Evolutionary conservation across 92 coral and sea anemone species (phyloP), one percentile per base, ranked within the genome.

Genomic region (Micromussa lordhowensis): DNA sequence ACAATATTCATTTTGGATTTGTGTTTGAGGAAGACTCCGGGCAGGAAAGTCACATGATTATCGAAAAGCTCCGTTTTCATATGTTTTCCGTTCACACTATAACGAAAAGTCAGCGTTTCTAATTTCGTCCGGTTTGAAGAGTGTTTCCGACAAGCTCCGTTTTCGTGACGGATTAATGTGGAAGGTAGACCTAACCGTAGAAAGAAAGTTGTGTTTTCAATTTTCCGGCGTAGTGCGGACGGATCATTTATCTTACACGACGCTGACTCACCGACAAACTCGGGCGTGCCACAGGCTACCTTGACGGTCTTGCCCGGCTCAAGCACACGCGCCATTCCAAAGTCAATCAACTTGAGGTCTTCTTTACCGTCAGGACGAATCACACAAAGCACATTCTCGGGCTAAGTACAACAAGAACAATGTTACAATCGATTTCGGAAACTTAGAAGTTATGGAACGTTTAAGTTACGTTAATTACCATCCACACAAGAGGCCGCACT

Each of bases 281-380:
- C 99, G 24, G 99, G 99, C 53, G 99, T 97, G n/a, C 99, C 99
- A 75, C 99, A 97, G 2, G 98, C 98, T 15, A 96, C 98, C 75
- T 91, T 97, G 81, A 94, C 87, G 71, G 92, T 92, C 78, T 96
- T 92, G 44, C 96, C 98, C 22, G 93, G 91, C 84, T 94, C 96
- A 38, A 97, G 79, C 58, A 96, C 84, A 86, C 93, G 97, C 31
- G 99, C 95, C 99, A 97, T 97, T 75, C 99, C 99, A 81, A 97
- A 97, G 88, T 97, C 99, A 87, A 97, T 97, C 81, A 97, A 82
- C 82, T 97, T 97, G 82, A 97, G 91, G 77, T 97, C 99, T 86
- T 97, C 99, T 75, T 94, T 93, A n/a, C 96, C 94, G 64, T 96
- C 99, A 21, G 95, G 93, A 72, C 99, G 90, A 21, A 96, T 93